Percentiles rank a stretch among this genome's conserved stretches.
phyloP scores from a whole-genome alignment of 2,888 invertebrate genomes.

The Drosophila differens region DNA sequence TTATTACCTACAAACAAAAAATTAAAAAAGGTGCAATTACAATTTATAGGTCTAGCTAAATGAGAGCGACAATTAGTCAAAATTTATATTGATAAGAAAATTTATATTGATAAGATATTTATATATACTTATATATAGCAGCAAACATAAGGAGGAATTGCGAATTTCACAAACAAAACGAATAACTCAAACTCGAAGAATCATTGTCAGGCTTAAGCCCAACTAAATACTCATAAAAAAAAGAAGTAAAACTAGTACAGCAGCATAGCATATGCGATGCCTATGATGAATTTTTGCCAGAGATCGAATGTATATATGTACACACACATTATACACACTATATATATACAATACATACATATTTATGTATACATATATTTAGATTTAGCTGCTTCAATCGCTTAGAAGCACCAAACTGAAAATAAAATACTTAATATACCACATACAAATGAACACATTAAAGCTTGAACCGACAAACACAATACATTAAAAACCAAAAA shows the following conservation, averaged over 20 bases:
- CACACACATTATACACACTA: conserved; percentile 23
- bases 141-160: conserved; percentile 59
- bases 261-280: conserved; percentile 8
- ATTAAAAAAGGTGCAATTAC: conserved; percentile 69
- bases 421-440: conserved; percentile 23
- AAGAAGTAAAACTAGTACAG: conserved; percentile 17
- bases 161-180: conserved; percentile 40
- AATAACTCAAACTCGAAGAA: conserved; percentile 19
- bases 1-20: conserved; percentile 30
- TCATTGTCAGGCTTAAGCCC: conserved; percentile 22
- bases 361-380: conserved; percentile 31
- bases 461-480: conserved; percentile 28
- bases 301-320: conserved; percentile 60
- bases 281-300: conserved; percentile 56
- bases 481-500: conserved; percentile 13
- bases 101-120: conserved; percentile 45
- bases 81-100: conserved; percentile 60
- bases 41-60: conserved; percentile 65
- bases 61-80: conserved; percentile 62
- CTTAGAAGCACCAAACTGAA: conserved; percentile 60
- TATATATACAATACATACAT: conserved; percentile 43
- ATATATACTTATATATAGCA: conserved; percentile 54
- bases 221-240: conserved; percentile 40
- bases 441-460: conserved; percentile 35
- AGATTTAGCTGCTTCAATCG: conserved; percentile 47